Evolutionary conservation across 2,797 vertebrate species (phyloP).

Genomic region (Perodicticus potto): DNA sequence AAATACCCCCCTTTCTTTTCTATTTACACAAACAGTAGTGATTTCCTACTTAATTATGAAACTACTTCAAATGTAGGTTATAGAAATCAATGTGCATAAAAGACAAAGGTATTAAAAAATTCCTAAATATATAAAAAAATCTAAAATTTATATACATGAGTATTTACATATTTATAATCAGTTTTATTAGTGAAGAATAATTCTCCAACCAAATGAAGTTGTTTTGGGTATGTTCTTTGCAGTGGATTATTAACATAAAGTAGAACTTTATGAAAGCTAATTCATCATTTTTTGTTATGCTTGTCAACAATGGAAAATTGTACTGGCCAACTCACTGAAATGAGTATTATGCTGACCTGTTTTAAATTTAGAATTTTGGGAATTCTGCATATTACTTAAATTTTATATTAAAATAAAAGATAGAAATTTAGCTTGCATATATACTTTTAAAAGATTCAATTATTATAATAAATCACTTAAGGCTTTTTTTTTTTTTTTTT

Average conservation of each 20-base stretch:
- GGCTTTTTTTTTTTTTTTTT: too few species aligned
- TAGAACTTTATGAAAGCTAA: not conserved
- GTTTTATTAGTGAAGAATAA: not conserved
- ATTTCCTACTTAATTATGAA: not conserved
- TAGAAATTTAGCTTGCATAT: not conserved
- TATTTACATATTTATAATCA: not conserved
- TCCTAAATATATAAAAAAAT: not conserved
- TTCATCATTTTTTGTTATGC: not conserved
- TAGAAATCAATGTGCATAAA: not conserved
- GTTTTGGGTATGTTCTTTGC: not conserved
- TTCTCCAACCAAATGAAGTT: not conserved
- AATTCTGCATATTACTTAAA: not conserved
- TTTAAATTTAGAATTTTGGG: not conserved
- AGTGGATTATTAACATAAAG: not conserved
- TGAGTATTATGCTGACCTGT: not conserved
- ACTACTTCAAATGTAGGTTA: not conserved
- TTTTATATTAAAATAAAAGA: not conserved
- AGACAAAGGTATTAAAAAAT: not conserved
- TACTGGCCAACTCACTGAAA: not conserved
- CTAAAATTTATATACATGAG: not conserved
- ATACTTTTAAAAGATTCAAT: not conserved
- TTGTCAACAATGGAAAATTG: not conserved
- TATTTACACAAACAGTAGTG: not conserved
- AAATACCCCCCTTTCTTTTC: not conserved
- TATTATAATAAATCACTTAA: not conserved